Evolutionary conservation across 1,140 invertebrate species (phyloP).

Genomic region (Drosophila pseudoobscura): DNA sequence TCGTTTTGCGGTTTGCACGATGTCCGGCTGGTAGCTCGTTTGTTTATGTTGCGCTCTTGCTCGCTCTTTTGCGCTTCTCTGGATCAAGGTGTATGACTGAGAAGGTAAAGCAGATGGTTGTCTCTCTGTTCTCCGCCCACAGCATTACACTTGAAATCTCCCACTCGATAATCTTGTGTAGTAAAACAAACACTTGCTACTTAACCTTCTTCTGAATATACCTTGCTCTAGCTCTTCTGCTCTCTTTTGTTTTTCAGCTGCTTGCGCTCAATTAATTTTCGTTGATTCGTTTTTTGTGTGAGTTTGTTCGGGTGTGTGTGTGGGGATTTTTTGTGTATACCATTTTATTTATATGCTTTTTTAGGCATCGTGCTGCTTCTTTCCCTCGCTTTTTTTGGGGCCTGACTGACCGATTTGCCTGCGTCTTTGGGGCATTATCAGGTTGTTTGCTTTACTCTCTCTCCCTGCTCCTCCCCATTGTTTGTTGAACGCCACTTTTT

Average conservation of each 20-base stretch:
- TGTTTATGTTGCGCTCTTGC: conserved; percentile 74
- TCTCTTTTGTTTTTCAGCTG: conserved; percentile 60
- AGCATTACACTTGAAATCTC: too few relatives aligned
- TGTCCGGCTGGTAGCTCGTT: conserved; percentile 46
- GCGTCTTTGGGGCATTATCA: conserved; percentile 23
- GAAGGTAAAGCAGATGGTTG: too few relatives aligned
- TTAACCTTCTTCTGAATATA: too few relatives aligned
- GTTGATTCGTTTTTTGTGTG: conserved; percentile 75
- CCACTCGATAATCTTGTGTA: too few relatives aligned
- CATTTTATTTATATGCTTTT: conserved; percentile 69
- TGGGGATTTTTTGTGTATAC: conserved; percentile 75
- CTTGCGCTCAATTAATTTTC: conserved; percentile 79
- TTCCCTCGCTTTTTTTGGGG: conserved; percentile 54
- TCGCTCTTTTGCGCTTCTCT: conserved; percentile 32
- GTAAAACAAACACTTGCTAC: too few relatives aligned
- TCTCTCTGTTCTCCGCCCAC: too few relatives aligned
- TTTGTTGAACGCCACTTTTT: conserved; percentile 40
- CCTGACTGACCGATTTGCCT: conserved; percentile 37
- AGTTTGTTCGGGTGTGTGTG: conserved; percentile 21
- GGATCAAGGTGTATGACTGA: too few relatives aligned
- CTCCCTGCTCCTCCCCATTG: not conserved
- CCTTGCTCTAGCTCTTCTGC: conserved; percentile 8
- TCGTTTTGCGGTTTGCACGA: conserved; percentile 37
- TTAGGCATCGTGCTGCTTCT: conserved; percentile 38
- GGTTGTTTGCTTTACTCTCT: conserved; percentile 26